Base-by-base conservation (phyloP, 92 coral and sea anemone genomes). In the Porites rus region DNA sequence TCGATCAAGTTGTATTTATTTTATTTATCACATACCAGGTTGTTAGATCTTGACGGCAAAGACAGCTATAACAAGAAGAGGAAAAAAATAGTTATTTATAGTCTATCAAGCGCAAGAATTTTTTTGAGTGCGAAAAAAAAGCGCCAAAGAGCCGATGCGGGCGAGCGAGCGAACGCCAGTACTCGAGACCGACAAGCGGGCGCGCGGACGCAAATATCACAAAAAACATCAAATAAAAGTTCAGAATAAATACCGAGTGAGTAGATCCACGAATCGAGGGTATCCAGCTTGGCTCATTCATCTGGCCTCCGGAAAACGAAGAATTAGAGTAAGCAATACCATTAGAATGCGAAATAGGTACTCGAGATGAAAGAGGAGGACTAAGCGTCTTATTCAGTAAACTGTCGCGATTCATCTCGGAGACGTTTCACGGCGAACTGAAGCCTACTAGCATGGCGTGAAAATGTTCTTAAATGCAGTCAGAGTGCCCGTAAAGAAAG, bases 401-500 rank as follows among this genome's bases (percentile, higher is more conserved):
- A 64, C 94, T 93, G 85, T 97, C 99, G 74, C 99, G 96, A 90
- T 97, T 97, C 99, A 97, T 97, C 90, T 84, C 91, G 89, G 94
- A 79, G 92, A 90, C 84, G 94, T 83, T 81, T 95, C 94, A 97
- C 90, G 83, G 93, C 88, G 98, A 84, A 90, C 97, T 93, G 97
- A 97, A 82, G 91, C 89, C 92, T 80, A 86, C 96, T 92, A 88
- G 90, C 99, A 97, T 97, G 99, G 93, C 99, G 99, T 95, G 99
- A 96, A 97, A 97, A 90, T 94, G 97, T 95, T 93, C 94, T 95
- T 97, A 97, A 97, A 97, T 97, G 99, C 99, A 97, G 92, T 88
- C 94, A 93, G 96, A 97, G 98, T 96, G 99, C 93, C 93, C 99
- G 96, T 95, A 95, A 95, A 97, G 99, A 97, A 97, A 97, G 98